Percentiles rank a stretch among this genome's conserved stretches.
phyloP scores from a whole-genome alignment of 2,113 vertebrate species.

The Cinclus mexicanus region DNA sequence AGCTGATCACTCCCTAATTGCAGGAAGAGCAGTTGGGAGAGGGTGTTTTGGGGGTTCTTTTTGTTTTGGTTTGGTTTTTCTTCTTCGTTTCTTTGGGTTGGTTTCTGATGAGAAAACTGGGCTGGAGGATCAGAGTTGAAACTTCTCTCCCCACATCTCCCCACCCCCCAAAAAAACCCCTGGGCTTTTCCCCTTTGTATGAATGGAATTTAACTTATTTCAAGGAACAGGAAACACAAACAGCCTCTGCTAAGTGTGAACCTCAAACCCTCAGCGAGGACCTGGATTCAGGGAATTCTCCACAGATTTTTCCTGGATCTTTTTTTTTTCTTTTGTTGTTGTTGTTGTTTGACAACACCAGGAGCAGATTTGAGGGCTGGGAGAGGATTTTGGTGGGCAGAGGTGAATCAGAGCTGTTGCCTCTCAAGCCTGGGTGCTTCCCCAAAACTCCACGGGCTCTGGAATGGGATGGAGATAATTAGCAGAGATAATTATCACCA shows the following conservation, averaged over 20 bases:
- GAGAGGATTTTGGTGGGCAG: not conserved
- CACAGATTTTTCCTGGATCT: not conserved
- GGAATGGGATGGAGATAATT: not conserved
- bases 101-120: constrained; percentile 50
- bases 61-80: not conserved
- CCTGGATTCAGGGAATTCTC: not conserved
- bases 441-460: not conserved
- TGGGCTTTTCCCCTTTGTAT: not conserved
- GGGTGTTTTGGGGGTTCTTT: fast-evolving
- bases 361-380: not conserved
- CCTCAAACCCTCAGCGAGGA: not conserved
- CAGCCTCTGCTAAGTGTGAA: not conserved
- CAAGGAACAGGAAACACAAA: not conserved
- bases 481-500: not conserved
- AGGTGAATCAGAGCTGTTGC: fast-evolving
- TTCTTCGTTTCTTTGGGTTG: not conserved
- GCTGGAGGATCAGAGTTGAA: not conserved
- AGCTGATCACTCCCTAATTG: constrained; percentile 37
- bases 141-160: not conserved
- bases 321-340: too few species aligned
- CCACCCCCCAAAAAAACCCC: not conserved
- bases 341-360: not conserved
- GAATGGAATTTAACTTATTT: not conserved
- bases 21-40: constrained; percentile 28
- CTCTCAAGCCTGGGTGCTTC: not conserved